phyloP scores from a whole-genome alignment of 2,113 vertebrate species.

The Gavialis gangeticus region DNA sequence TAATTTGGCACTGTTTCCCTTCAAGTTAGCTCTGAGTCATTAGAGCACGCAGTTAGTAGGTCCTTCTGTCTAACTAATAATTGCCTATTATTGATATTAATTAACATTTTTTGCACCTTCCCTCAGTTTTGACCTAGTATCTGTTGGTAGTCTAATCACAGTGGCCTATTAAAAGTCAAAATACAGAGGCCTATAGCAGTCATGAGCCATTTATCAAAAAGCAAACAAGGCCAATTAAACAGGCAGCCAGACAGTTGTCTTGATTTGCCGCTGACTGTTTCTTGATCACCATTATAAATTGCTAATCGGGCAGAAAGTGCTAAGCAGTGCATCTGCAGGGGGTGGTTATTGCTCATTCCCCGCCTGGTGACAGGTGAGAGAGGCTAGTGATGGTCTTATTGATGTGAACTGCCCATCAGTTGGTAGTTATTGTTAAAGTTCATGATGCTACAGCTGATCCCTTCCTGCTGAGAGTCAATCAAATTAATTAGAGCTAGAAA shows the following conservation, averaged over 20 bases:
- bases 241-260: slow-evolving; percentile 96
- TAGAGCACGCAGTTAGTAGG: slow-evolving; percentile 97
- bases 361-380: slow-evolving; percentile 92
- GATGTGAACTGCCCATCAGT: slow-evolving; percentile 91
- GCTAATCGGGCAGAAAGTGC: slow-evolving; percentile 98
- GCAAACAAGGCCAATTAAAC: slow-evolving; percentile 99
- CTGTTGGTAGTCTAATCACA: slow-evolving; percentile 98
- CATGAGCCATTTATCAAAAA: slow-evolving; percentile 98
- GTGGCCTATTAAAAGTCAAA: slow-evolving; percentile 96
- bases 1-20: slow-evolving; percentile 95
- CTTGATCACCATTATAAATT: slow-evolving; percentile 99
- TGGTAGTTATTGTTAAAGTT: slow-evolving; percentile 90
- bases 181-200: slow-evolving; percentile 87
- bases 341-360: slow-evolving; percentile 90
- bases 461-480: slow-evolving; percentile 90
- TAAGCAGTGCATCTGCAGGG: slow-evolving; percentile 87
- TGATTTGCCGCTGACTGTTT: slow-evolving; percentile 98
- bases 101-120: slow-evolving; percentile 99
- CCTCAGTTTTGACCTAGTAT: slow-evolving; percentile 94
- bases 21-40: slow-evolving; percentile 96
- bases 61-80: slow-evolving; percentile 99
- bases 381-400: slow-evolving; percentile 89
- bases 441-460: slow-evolving; percentile 89
- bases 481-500: slow-evolving; percentile 93
- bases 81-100: slow-evolving; percentile 99